A percentile compares a stretch with the other conserved stretches of the same genome.
These are phyloP conservation scores for Brenthis hecate DNA, from an alignment of 2,888 invertebrate genomes.

Conservation along the genomic window DNA sequence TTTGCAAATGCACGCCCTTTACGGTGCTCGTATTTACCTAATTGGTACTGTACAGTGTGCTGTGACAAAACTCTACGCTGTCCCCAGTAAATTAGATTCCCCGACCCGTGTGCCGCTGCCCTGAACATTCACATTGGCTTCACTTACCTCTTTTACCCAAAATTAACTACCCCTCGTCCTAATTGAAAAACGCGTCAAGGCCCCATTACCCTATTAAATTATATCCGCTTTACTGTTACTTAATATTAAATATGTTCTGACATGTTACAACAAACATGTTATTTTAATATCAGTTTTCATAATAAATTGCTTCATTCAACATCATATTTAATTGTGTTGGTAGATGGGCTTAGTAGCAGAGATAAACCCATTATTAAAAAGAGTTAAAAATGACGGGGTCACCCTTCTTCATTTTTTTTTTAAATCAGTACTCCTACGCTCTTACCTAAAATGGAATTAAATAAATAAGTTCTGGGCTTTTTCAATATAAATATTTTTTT, in stretches of 20 bases:
- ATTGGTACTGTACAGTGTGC: slow-evolving; percentile 69
- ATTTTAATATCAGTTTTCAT: too few relatives aligned
- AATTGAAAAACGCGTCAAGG: slow-evolving; percentile 64
- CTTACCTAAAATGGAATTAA: too few relatives aligned
- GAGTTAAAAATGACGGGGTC: too few relatives aligned
- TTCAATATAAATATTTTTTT: too few relatives aligned
- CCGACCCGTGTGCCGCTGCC: slow-evolving; percentile 42
- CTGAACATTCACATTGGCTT: slow-evolving; percentile 50
- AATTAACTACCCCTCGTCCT: slow-evolving; percentile 66
- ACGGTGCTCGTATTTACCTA: slow-evolving; percentile 67
- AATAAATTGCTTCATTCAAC: too few relatives aligned
- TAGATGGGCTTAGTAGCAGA: too few relatives aligned
- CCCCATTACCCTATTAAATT: slow-evolving; percentile 43
- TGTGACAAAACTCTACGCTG: slow-evolving; percentile 70
- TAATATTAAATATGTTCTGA: slow-evolving; percentile 14
- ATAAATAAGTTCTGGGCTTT: too few relatives aligned
- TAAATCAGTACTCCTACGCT: too few relatives aligned
- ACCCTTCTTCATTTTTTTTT: too few relatives aligned
- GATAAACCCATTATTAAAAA: too few relatives aligned
- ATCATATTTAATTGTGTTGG: too few relatives aligned
- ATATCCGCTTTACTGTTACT: slow-evolving; percentile 31
- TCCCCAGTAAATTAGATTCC: slow-evolving; percentile 73
- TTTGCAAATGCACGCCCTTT: slow-evolving; percentile 63
- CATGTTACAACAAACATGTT: not conserved
- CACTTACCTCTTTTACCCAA: slow-evolving; percentile 74